A percentile compares a stretch with the other conserved stretches of the same genome.
These are phyloP conservation scores for Epirrhoe tristata DNA, from an alignment of 2,888 invertebrate genomes.

Conservation along the genomic window DNA sequence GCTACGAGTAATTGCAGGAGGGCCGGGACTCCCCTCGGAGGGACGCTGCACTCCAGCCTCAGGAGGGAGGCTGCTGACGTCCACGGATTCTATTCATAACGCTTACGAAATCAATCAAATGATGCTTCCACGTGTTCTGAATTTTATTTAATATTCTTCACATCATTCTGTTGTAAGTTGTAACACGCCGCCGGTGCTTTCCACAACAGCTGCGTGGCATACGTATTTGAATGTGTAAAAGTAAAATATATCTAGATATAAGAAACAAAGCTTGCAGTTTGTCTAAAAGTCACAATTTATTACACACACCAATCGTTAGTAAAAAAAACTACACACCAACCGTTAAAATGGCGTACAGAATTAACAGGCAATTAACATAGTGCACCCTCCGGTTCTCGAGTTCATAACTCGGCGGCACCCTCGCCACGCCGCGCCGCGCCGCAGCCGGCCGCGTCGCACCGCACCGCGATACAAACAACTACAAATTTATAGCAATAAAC, in stretches of 20 bases:
- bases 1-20: constrained; percentile 26
- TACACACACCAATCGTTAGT: not conserved
- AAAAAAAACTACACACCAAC: constrained; percentile 16
- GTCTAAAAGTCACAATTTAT: not conserved
- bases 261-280: too few relatives aligned
- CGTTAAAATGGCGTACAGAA: constrained; percentile 39
- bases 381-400: constrained; percentile 41
- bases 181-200: not conserved
- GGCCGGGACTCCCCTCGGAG: not conserved
- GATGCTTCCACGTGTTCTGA: constrained; percentile 17
- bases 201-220: not conserved
- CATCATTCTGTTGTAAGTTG: not conserved
- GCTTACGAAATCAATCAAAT: constrained; percentile 12
- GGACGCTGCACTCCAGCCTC: not conserved
- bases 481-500: constrained; percentile 70
- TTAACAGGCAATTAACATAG: constrained; percentile 48
- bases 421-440: constrained; percentile 14
- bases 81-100: constrained; percentile 19
- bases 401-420: constrained; percentile 51
- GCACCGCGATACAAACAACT: constrained; percentile 51
- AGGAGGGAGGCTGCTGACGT: constrained; percentile 18
- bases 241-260: too few relatives aligned
- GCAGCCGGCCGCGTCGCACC: constrained; percentile 53
- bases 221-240: too few relatives aligned
- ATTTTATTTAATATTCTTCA: constrained; percentile 9